Conservation (phyloP, 2,797 vertebrate species). For the Arrhamphus sclerolepis region DNA sequence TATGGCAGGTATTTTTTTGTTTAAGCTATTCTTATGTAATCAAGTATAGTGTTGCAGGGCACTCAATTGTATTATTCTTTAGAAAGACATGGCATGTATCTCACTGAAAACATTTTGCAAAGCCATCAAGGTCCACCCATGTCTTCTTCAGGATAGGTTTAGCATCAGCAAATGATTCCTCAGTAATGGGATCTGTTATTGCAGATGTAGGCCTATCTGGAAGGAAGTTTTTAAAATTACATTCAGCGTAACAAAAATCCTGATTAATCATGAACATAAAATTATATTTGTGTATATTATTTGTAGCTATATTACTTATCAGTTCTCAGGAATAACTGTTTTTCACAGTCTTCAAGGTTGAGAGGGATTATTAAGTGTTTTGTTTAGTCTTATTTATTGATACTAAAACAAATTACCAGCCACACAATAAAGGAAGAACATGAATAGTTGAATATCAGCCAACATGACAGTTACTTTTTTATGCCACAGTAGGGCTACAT, state of each 20-base stretch:
- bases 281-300: neutral
- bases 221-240: neutral
- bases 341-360: too few relatives aligned
- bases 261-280: neutral
- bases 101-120: conserved; percentile 92
- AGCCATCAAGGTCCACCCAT: conserved; percentile 90
- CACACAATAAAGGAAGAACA: neutral
- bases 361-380: neutral
- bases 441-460: neutral
- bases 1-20: too few relatives aligned
- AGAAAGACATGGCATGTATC: conserved; percentile 29
- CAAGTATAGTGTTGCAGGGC: too few relatives aligned
- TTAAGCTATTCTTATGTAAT: too few relatives aligned
- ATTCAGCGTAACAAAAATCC: neutral
- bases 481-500: conserved; percentile 19
- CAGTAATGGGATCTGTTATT: conserved; percentile 26
- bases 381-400: neutral
- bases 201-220: conserved; percentile 40
- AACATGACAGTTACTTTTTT: conserved; percentile 11
- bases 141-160: conserved; percentile 75
- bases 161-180: conserved; percentile 14
- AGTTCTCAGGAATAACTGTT: too few relatives aligned
- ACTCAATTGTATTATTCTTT: conserved; percentile 1
- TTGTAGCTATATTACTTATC: too few relatives aligned
- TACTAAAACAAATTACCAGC: conserved; percentile 3